phyloP scores from a whole-genome alignment of 2,113 vertebrate species.

The Cochlearius cochlearius region DNA sequence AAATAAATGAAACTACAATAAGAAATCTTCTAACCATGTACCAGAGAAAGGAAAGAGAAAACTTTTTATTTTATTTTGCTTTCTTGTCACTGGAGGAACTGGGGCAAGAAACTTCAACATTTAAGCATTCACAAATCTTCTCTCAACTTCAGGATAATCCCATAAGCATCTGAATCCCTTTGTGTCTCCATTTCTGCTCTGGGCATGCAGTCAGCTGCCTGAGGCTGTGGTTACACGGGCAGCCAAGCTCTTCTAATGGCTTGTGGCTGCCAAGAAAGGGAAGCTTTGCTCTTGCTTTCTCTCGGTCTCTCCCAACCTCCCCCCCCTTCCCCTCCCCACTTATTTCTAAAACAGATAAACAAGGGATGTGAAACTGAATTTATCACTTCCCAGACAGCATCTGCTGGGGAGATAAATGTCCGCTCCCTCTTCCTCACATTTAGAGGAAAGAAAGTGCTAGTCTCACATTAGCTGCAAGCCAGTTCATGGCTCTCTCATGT shows the following conservation, averaged over 20 bases:
- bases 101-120: not conserved
- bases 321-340: not conserved
- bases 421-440: not conserved
- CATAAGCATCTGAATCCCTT: not conserved
- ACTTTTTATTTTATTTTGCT: not conserved
- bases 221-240: not conserved
- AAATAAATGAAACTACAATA: not conserved
- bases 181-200: constrained; percentile 5
- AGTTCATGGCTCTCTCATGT: not conserved
- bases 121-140: not conserved
- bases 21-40: not conserved
- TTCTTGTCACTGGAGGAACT: not conserved
- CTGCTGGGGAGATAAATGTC: not conserved
- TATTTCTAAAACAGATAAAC: not conserved
- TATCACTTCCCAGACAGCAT: not conserved
- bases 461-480: not conserved
- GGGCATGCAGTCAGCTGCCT: not conserved
- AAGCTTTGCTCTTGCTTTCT: not conserved
- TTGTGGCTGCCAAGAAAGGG: not conserved
- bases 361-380: not conserved
- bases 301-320: not conserved
- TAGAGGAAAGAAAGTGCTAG: not conserved
- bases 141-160: not conserved
- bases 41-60: not conserved
- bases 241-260: constrained; percentile 22